These are phyloP conservation scores for Gnathonemus longibarbis DNA, from an alignment of 2,113 vertebrate genomes.

Conservation along the genomic window DNA sequence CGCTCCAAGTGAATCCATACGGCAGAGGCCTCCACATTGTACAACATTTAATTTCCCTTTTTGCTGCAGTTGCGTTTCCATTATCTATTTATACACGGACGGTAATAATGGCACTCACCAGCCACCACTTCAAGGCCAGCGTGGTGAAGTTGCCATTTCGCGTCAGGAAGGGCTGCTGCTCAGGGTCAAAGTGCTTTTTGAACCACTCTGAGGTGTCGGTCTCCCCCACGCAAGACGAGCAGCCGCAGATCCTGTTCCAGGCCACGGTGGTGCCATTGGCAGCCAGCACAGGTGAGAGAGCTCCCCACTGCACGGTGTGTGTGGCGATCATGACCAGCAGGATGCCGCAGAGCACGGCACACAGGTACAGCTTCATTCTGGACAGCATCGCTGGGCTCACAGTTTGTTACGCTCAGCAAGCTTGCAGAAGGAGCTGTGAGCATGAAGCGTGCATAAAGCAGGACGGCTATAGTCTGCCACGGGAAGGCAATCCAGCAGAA, in stretches of 20 bases:
- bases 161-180: conserved; percentile 47
- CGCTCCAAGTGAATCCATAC: not conserved
- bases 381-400: conserved; percentile 40
- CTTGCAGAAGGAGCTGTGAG: not conserved
- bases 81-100: not conserved
- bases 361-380: conserved; percentile 51
- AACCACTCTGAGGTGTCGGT: conserved; percentile 52
- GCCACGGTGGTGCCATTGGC: not conserved
- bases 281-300: conserved; percentile 21
- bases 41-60: not conserved
- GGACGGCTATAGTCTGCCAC: not conserved
- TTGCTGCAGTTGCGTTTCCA: not conserved
- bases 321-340: conserved; percentile 57
- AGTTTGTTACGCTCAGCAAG: not conserved
- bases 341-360: conserved; percentile 33
- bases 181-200: conserved; percentile 44
- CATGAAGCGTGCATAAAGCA: not conserved
- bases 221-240: conserved; percentile 36
- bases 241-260: conserved; percentile 29
- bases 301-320: conserved; percentile 46
- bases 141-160: conserved; percentile 38
- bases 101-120: conserved; percentile 56
- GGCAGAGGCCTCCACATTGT: not conserved
- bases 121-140: conserved; percentile 61
- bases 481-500: not conserved